Percentiles rank a stretch among this genome's conserved stretches.
These are phyloP conservation scores for Craseonycteris thonglongyai DNA, from an alignment of 2,113 vertebrate species.

Conservation along the genomic window DNA sequence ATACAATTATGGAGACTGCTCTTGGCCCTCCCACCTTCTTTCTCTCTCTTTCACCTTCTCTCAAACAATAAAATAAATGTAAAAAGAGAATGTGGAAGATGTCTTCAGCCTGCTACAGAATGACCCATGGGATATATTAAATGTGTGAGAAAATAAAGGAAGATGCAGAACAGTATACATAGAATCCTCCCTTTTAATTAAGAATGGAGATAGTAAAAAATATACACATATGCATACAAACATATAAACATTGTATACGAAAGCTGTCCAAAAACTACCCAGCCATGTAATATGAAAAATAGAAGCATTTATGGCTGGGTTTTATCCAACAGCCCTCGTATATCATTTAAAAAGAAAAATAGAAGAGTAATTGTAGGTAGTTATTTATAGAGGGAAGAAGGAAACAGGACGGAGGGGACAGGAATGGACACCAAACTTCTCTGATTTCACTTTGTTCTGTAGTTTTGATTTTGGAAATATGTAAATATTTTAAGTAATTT, in stretches of 20 bases:
- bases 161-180: not conserved
- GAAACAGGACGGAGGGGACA: not conserved
- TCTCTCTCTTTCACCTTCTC: no score
- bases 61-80: no score
- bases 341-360: not conserved
- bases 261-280: no score
- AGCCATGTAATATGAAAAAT: no score
- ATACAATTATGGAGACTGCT: no score
- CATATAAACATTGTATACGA: not conserved
- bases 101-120: not conserved
- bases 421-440: not conserved
- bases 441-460: not conserved
- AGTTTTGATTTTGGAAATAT: constrained; percentile 11
- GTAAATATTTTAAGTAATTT: constrained; percentile 7
- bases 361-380: not conserved
- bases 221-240: not conserved
- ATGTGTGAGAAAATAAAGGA: not conserved
- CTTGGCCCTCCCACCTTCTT: no score
- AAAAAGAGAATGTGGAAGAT: not conserved
- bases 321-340: no score
- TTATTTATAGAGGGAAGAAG: not conserved
- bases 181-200: not conserved
- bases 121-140: not conserved
- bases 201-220: not conserved
- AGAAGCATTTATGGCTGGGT: no score